Percentiles rank a stretch among this genome's conserved stretches.
phyloP scores from a whole-genome alignment of 2,888 invertebrate genomes.

The Schrankia costaestrigalis region DNA sequence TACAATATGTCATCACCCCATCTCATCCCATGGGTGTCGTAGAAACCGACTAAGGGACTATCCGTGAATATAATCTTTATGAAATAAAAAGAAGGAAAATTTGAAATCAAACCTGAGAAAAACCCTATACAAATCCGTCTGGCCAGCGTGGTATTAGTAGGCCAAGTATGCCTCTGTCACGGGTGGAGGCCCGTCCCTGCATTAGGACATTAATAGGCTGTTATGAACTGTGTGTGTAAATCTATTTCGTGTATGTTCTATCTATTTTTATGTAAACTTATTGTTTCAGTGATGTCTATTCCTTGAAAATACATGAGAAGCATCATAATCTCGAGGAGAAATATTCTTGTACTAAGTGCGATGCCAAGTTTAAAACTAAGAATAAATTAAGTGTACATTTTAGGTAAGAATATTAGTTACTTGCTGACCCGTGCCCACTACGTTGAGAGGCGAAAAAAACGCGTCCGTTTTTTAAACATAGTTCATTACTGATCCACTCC shows the following conservation, averaged over 20 bases:
- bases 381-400: slow-evolving; percentile 18
- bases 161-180: no score
- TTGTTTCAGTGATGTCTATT: slow-evolving; percentile 2
- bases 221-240: slow-evolving; percentile 19
- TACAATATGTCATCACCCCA: no score
- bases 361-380: slow-evolving; percentile 12
- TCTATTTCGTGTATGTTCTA: slow-evolving; percentile 10
- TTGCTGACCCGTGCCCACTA: not conserved
- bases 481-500: not conserved
- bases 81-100: no score
- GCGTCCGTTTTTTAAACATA: not conserved
- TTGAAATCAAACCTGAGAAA: no score
- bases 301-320: slow-evolving; percentile 1
- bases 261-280: not conserved
- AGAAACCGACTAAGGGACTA: no score
- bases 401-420: slow-evolving; percentile 11
- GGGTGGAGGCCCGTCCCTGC: no score
- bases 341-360: slow-evolving; percentile 15
- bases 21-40: no score
- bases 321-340: slow-evolving; percentile 2
- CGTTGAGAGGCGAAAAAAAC: not conserved
- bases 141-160: no score
- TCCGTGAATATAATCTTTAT: no score
- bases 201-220: no score
- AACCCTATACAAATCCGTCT: no score